phyloP scores from a whole-genome alignment of 2,113 vertebrate genomes.

The Psettodes erumei region DNA sequence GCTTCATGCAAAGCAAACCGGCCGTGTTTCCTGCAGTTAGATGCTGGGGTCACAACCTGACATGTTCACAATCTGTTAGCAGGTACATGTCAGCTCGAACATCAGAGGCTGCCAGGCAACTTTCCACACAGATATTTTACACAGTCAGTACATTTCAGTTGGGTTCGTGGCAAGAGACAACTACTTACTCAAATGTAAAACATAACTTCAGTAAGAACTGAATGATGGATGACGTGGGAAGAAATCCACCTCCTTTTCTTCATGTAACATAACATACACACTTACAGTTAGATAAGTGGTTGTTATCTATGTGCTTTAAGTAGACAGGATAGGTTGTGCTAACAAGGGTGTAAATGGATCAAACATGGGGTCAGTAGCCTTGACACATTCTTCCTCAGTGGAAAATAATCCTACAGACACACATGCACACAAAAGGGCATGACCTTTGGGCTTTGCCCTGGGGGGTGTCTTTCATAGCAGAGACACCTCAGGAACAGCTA shows the following conservation, averaged over 20 bases:
- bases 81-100: not conserved
- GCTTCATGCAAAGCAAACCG: conserved; percentile 29
- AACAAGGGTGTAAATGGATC: conserved; percentile 53
- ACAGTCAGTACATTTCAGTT: not conserved
- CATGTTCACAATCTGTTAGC: conserved; percentile 10
- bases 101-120: not conserved
- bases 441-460: conserved; percentile 45
- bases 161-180: not conserved
- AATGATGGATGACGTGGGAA: not conserved
- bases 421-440: conserved; percentile 25
- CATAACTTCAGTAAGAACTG: not conserved
- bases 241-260: not conserved
- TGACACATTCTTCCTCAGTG: conserved; percentile 65
- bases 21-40: conserved; percentile 20
- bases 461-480: conserved; percentile 31
- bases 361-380: conserved; percentile 60
- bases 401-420: conserved; percentile 59
- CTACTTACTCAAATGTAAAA: not conserved
- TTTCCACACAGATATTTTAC: not conserved
- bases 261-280: not conserved
- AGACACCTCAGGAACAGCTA: conserved; percentile 50
- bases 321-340: conserved; percentile 10
- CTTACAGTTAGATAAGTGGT: conserved; percentile 3
- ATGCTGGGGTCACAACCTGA: conserved; percentile 23
- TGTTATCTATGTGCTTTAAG: conserved; percentile 5